phyloP scores from a whole-genome alignment of 2,888 invertebrate genomes.

The Chouioia cunea region DNA sequence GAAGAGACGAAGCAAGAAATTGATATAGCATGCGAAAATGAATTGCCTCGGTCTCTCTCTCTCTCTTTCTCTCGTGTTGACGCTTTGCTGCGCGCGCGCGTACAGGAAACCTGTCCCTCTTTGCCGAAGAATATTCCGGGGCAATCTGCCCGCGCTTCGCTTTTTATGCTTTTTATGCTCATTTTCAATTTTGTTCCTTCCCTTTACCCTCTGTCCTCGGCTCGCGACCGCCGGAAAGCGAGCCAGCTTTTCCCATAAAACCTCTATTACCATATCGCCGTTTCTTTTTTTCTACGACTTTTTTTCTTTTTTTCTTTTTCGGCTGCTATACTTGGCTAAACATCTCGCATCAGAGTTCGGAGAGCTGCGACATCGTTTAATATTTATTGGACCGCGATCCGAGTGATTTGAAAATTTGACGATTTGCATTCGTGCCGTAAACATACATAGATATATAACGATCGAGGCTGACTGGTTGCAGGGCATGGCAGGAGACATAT shows the following conservation, averaged over 20 bases:
- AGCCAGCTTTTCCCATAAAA: constrained; percentile 62
- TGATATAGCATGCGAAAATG: constrained; percentile 69
- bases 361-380: too few species aligned
- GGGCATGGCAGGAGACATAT: too few species aligned
- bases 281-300: constrained; percentile 43
- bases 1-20: constrained; percentile 65
- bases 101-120: constrained; percentile 19
- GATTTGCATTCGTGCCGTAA: too few species aligned
- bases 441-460: too few species aligned
- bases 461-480: too few species aligned
- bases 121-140: constrained; percentile 66
- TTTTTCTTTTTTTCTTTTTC: constrained; percentile 29
- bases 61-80: constrained; percentile 3
- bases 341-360: too few species aligned
- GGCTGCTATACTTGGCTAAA: neutral
- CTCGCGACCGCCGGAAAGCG: constrained; percentile 46
- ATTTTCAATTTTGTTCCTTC: constrained; percentile 65
- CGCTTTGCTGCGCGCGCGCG: constrained; percentile 20
- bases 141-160: constrained; percentile 66
- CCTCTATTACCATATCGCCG: constrained; percentile 63
- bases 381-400: too few species aligned
- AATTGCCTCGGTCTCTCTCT: constrained; percentile 60
- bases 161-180: constrained; percentile 66
- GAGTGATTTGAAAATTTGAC: too few species aligned
- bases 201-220: constrained; percentile 48